Evolutionary conservation across 1,140 invertebrate species (phyloP).

Genomic region (Calliphora vicina): DNA sequence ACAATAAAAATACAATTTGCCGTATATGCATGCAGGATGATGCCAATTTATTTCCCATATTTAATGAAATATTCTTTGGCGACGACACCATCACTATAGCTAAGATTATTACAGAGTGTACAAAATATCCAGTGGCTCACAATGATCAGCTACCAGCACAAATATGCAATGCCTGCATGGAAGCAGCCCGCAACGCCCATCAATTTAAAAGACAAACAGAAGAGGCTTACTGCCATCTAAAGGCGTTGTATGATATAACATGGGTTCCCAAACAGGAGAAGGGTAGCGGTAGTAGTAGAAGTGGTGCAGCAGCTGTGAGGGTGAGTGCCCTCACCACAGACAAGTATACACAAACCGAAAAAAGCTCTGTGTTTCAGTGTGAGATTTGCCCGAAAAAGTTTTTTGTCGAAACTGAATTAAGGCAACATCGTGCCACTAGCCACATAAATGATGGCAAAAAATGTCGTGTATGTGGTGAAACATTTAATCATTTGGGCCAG

Average conservation of each 20-base stretch:
- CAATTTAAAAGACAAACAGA: constrained; percentile 53
- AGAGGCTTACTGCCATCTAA: constrained; percentile 51
- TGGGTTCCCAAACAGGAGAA: background rate
- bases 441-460: constrained; percentile 44
- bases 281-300: background rate
- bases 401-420: constrained; percentile 47
- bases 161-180: constrained; percentile 52
- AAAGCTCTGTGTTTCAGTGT: constrained; percentile 49
- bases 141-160: constrained; percentile 49
- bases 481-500: constrained; percentile 48
- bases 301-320: background rate
- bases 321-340: constrained; percentile 37
- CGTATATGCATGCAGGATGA: constrained; percentile 53
- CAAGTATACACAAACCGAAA: constrained; percentile 54
- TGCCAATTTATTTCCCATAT: constrained; percentile 51
- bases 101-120: constrained; percentile 55
- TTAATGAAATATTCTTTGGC: constrained; percentile 50
- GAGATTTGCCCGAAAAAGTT: constrained; percentile 55
- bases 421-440: constrained; percentile 48
- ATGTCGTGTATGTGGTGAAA: constrained; percentile 49
- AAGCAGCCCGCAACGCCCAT: constrained; percentile 51
- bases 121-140: constrained; percentile 46
- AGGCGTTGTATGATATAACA: constrained; percentile 39
- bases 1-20: constrained; percentile 43
- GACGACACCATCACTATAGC: constrained; percentile 50